These are phyloP conservation scores for Neolamprologus variostigma DNA, from an alignment of 2,113 vertebrate genomes.

Conservation along the genomic window DNA sequence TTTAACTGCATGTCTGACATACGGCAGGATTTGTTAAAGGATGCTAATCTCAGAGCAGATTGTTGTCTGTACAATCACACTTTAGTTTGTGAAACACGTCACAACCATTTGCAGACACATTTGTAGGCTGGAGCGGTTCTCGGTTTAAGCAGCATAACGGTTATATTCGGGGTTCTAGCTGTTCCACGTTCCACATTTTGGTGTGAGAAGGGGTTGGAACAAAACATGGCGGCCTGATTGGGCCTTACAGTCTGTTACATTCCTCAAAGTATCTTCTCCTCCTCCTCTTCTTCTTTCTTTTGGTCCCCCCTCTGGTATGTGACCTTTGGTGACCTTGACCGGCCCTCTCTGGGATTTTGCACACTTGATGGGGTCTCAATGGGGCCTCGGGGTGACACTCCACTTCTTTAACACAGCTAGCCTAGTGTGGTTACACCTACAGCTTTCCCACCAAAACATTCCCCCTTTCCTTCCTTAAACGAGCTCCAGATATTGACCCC, in stretches of 20 bases:
- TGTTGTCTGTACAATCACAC: not conserved
- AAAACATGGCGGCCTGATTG: not conserved
- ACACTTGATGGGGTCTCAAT: conserved; percentile 71
- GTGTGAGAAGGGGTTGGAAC: not conserved
- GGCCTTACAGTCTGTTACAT: conserved; percentile 13
- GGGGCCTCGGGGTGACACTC: conserved; percentile 13
- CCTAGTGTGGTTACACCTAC: not conserved
- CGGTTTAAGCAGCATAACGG: not conserved
- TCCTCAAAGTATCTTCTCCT: conserved; percentile 30
- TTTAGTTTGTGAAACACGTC: not conserved
- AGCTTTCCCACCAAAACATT: not conserved
- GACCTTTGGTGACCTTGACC: conserved; percentile 68
- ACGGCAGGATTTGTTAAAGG: too few relatives aligned
- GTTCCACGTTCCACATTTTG: not conserved
- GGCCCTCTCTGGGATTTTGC: conserved; percentile 64
- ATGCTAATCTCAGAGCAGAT: not conserved
- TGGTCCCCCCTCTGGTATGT: conserved; percentile 64
- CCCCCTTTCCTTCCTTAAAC: not conserved
- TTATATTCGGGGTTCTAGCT: not conserved
- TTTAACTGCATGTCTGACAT: not conserved
- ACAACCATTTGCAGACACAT: not conserved
- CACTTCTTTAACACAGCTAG: not conserved
- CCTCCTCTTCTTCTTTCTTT: not conserved
- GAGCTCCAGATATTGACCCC: not conserved
- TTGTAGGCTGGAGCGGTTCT: not conserved